phyloP scores from a whole-genome alignment of 1,140 invertebrate species.

The Drosophila busckii region DNA sequence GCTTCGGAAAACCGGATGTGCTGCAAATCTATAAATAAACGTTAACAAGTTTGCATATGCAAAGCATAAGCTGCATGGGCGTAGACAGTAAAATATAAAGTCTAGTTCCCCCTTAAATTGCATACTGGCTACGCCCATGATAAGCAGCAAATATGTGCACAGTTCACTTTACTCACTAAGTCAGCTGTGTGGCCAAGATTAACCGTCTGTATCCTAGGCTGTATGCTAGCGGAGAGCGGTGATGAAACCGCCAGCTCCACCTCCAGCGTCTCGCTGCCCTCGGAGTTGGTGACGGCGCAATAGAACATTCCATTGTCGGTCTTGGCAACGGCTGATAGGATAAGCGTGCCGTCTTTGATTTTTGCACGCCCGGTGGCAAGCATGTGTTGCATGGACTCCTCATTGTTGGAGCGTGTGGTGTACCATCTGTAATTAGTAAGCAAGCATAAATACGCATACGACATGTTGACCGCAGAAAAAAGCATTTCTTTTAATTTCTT shows the following conservation, averaged over 20 bases:
- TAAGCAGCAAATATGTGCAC: not conserved
- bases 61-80: too few relatives aligned
- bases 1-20: slow-evolving; percentile 86
- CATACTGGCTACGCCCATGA: too few relatives aligned
- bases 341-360: slow-evolving; percentile 80
- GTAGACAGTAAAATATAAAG: too few relatives aligned
- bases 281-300: slow-evolving; percentile 81
- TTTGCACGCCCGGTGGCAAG: slow-evolving; percentile 78
- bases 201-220: slow-evolving; percentile 80
- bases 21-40: slow-evolving; percentile 81
- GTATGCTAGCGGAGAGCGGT: slow-evolving; percentile 80
- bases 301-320: slow-evolving; percentile 80
- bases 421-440: slow-evolving; percentile 79
- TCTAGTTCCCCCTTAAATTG: too few relatives aligned
- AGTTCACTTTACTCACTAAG: slow-evolving; percentile 79
- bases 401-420: slow-evolving; percentile 79
- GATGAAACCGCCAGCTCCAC: slow-evolving; percentile 80
- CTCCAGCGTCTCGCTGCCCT: slow-evolving; percentile 81
- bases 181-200: slow-evolving; percentile 81
- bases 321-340: slow-evolving; percentile 80
- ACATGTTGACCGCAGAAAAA: not conserved
- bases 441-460: not conserved
- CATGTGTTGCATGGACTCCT: slow-evolving; percentile 80
- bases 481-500: too few relatives aligned
- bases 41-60: slow-evolving; percentile 41